Conservation (phyloP, 2,888 invertebrate species). For the Noctua comes region DNA sequence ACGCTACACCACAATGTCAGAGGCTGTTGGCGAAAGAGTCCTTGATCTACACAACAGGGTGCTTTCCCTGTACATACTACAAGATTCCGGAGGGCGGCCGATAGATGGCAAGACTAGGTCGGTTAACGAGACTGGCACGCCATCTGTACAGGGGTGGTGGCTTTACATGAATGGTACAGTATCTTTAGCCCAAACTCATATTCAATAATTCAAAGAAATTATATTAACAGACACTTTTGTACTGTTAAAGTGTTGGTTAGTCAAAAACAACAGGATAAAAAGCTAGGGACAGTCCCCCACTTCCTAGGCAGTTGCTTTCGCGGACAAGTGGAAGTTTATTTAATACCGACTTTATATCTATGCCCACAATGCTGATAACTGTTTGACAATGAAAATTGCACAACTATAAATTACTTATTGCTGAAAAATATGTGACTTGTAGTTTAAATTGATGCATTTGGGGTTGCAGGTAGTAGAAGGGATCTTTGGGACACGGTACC, state of each 20-base stretch:
- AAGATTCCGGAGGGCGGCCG: conserved; percentile 94
- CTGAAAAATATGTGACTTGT: not conserved
- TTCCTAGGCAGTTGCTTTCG: not conserved
- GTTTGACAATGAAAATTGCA: not conserved
- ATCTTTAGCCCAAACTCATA: not conserved
- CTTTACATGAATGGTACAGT: conserved; percentile 95
- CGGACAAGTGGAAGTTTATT: not conserved
- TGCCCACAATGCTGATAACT: not conserved
- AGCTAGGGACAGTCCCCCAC: not conserved
- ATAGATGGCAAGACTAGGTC: conserved; percentile 91
- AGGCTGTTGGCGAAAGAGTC: conserved; percentile 95
- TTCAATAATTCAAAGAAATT: no score
- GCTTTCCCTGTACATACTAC: conserved; percentile 94
- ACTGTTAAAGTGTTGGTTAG: not conserved
- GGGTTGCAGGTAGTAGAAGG: conserved; percentile 92
- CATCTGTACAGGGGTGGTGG: conserved; percentile 97
- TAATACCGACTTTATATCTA: not conserved
- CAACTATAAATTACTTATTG: not conserved
- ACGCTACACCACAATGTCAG: conserved; percentile 95
- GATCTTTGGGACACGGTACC: conserved; percentile 97
- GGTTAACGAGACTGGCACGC: conserved; percentile 93
- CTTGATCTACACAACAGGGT: conserved; percentile 95
- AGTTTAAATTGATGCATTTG: not conserved
- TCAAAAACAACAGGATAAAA: not conserved
- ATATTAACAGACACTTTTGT: not conserved